These are phyloP conservation scores for Patella vulgata DNA, from an alignment of 1,140 invertebrate species.

Conservation along the genomic window DNA sequence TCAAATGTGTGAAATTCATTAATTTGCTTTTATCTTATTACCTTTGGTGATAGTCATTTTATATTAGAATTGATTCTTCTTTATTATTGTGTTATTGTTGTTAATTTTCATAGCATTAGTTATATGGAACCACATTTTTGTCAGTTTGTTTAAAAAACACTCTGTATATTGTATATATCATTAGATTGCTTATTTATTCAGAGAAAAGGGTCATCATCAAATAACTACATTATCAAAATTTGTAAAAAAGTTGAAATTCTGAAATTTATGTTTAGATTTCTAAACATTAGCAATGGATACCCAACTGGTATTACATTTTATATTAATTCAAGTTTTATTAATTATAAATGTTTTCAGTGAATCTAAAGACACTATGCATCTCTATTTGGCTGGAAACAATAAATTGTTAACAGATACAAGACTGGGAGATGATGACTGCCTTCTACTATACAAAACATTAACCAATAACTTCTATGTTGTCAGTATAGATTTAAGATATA, in stretches of 20 bases:
- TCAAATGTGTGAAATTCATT: too few species aligned
- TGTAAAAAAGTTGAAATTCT: background rate
- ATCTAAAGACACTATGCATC: conserved; percentile 53
- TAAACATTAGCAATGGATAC: background rate
- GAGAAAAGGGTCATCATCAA: too few species aligned
- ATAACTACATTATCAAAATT: background rate
- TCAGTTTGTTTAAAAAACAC: too few species aligned
- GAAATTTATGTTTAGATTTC: background rate
- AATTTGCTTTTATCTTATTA: too few species aligned
- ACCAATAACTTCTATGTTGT: conserved; percentile 57
- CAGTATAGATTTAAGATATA: conserved; percentile 63
- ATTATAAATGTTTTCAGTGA: conserved; percentile 42
- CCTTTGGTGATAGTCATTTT: too few species aligned
- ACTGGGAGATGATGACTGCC: conserved; percentile 55
- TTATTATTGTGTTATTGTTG: too few species aligned
- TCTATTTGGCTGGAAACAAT: conserved; percentile 65
- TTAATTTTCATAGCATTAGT: too few species aligned
- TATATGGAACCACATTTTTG: too few species aligned
- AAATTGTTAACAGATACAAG: conserved; percentile 56
- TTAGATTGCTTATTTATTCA: too few species aligned
- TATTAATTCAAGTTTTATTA: background rate
- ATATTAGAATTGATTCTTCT: too few species aligned
- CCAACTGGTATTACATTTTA: background rate
- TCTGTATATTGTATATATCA: too few species aligned
- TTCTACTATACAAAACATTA: conserved; percentile 54